Evolutionary conservation across 2,113 vertebrate genomes (phyloP), one percentile per base, ranked within the genome.

Genomic region (Ranitomeya imitator): DNA sequence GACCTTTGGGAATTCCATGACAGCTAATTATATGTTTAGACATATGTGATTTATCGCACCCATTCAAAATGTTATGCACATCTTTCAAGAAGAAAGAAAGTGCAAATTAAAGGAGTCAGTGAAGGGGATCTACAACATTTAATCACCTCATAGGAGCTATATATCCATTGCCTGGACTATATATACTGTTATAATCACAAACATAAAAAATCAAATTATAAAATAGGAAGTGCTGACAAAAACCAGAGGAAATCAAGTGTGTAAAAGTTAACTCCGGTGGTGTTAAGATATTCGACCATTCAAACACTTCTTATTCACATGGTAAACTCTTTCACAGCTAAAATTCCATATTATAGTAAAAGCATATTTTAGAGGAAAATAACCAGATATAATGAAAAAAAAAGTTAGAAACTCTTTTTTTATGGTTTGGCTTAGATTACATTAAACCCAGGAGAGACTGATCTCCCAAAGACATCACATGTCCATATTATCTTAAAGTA

Each of bases 21-120:
- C 81, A 83, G 81, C n/a, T 67, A 52, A 83, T 83, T 83, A 83
- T 83, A 52, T 83, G 81, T 67, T 51, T 67, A 69, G 51, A 37
- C 45, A 52, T 52, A 65, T n/a, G 45, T 83, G 81, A 83, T 83
- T 83, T 83, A 83, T 83, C 15, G 63, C 21, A 18, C 10, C 51
- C 81, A 69, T 69, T 83, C 45, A 23, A 69, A 83, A 83, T 67
- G 81, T 83, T 83, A 67, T 83, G 63, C 60, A 52, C 63, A 67
- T 67, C 37, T 52, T 52, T 67, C 60, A 54, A 54, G 63, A 83
- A 69, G 11, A 83, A 69, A 54, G 15, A 67, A 69, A 16, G 12
- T 54, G n/a, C 61, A 67, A 83, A 83, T 83, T 63, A 81, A 45
- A 45, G 79, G 55, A 61, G 31, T 23, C 37, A 69, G 60, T 73